Evolutionary conservation across 53 echinoderm and acorn worm genomes (phyloP), one percentile per base, ranked within the genome.

Genomic region (Zoroaster sp.): DNA sequence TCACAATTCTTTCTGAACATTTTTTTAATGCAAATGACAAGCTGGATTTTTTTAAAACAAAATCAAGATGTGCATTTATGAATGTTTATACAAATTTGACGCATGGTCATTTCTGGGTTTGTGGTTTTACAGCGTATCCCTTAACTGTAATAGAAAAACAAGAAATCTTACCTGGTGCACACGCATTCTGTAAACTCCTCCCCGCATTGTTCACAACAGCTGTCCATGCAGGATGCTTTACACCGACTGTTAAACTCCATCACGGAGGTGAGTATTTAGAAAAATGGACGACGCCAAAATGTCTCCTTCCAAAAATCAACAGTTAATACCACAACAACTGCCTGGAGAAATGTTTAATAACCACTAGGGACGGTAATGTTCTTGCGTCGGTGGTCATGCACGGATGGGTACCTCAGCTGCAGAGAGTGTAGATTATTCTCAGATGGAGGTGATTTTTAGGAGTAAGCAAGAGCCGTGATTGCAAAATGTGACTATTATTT

Each of bases 121-220:
- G n/a, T n/a, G n/a, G n/a, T n/a, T n/a, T n/a, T n/a, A n/a, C n/a
- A n/a, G n/a, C n/a, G n/a, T n/a, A n/a, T n/a, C n/a, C n/a, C n/a
- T n/a, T n/a, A n/a, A n/a, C n/a, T n/a, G n/a, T n/a, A n/a, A n/a
- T n/a, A n/a, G n/a, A n/a, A n/a, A n/a, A n/a, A n/a, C n/a, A n/a
- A n/a, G n/a, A n/a, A n/a, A 13, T 7, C 68, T 67, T 31, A 68
- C 68, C 67, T 67, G 20, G 12, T n/a, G 83, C 85, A 85, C 0
- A 25, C 18, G 33, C 83, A 83, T 9, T 51, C 35, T 1, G 18
- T n/a, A 25, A 85, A 71, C 9, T 85, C 85, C 13, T 85, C 71
- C 25, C 85, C 85, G 25, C 85, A 85, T 23, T 70, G 32, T 31
- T 85, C 85, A 25, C 85, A 85, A 41, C 85, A 85, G 71, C 71